Conservation (phyloP, 53 echinoderm and acorn worm species). For the Apostichopus leukothele region DNA sequence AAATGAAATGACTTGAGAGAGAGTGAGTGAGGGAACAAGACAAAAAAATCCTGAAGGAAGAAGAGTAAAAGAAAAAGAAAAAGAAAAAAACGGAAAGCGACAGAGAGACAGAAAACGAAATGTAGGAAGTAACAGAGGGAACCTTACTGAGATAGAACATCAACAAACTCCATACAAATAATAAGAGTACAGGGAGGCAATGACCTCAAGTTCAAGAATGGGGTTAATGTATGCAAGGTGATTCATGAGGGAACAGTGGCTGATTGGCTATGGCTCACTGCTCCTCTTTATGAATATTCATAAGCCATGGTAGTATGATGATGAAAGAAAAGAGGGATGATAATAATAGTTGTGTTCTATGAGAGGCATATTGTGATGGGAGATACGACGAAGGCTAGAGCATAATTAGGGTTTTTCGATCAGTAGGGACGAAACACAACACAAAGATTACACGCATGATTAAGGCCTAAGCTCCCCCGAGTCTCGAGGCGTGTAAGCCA, state of each 20-base stretch:
- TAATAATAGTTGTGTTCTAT: slow-evolving; percentile 45
- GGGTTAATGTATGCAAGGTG: slow-evolving; percentile 53
- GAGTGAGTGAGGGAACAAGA: slow-evolving; percentile 26
- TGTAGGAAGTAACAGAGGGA: slow-evolving; percentile 18
- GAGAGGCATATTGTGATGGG: slow-evolving; percentile 43
- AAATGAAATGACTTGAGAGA: slow-evolving; percentile 45
- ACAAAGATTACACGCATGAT: slow-evolving; percentile 57
- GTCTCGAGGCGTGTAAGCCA: slow-evolving; percentile 30
- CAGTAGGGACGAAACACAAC: slow-evolving; percentile 47
- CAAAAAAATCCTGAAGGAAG: not conserved
- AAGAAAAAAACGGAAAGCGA: too few species aligned
- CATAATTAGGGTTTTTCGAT: slow-evolving; percentile 42
- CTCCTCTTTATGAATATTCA: slow-evolving; percentile 47
- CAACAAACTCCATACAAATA: not conserved
- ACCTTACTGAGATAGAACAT: not conserved
- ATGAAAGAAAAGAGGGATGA: slow-evolving; percentile 33
- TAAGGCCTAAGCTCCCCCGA: slow-evolving; percentile 45
- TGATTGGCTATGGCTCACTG: slow-evolving; percentile 55
- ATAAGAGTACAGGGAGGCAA: slow-evolving; percentile 46
- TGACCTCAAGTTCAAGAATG: slow-evolving; percentile 51
- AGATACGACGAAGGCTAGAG: slow-evolving; percentile 18
- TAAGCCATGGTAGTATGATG: not conserved
- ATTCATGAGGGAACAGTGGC: slow-evolving; percentile 48
- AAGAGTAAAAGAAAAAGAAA: too few species aligned
- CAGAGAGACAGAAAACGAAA: not conserved